A percentile compares a stretch with the other conserved stretches of the same genome.
These are phyloP conservation scores for Dione juno DNA, from an alignment of 2,888 invertebrate genomes.

Conservation along the genomic window DNA sequence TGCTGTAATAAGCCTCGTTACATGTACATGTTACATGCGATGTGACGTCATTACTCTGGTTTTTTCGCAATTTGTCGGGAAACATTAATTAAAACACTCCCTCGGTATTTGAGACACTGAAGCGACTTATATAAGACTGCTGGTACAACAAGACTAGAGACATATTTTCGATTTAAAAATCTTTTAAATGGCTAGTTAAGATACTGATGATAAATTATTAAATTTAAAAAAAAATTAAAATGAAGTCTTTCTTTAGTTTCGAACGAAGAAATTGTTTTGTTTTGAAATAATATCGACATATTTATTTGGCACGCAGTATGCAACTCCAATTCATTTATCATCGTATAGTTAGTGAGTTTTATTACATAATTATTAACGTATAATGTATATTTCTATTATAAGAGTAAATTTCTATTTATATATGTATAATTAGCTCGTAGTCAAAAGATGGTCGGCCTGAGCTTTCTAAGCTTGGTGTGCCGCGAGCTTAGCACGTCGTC, in stretches of 20 bases:
- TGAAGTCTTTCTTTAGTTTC: no score
- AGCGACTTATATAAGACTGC: constrained; percentile 54
- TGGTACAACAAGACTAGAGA: constrained; percentile 48
- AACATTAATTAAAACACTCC: constrained; percentile 76
- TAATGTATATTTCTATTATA: not conserved
- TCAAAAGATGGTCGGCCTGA: not conserved
- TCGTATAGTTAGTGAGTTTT: not conserved
- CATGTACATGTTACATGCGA: constrained; percentile 50
- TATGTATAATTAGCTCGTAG: not conserved
- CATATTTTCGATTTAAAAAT: not conserved
- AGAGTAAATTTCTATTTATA: not conserved
- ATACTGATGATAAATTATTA: not conserved
- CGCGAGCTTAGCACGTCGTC: constrained; percentile 75
- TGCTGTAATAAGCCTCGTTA: constrained; percentile 70
- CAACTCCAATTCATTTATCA: no score
- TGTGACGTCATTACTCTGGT: constrained; percentile 64
- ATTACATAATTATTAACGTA: not conserved
- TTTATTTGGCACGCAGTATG: no score
- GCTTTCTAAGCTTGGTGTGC: constrained; percentile 58
- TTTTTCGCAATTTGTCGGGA: constrained; percentile 73
- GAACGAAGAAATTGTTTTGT: no score
- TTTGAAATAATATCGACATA: no score
- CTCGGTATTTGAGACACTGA: constrained; percentile 66
- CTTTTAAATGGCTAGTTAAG: not conserved
- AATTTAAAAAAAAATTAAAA: not conserved